Evolutionary conservation across 2,797 vertebrate species (phyloP).

Genomic region (Manis pentadactyla): DNA sequence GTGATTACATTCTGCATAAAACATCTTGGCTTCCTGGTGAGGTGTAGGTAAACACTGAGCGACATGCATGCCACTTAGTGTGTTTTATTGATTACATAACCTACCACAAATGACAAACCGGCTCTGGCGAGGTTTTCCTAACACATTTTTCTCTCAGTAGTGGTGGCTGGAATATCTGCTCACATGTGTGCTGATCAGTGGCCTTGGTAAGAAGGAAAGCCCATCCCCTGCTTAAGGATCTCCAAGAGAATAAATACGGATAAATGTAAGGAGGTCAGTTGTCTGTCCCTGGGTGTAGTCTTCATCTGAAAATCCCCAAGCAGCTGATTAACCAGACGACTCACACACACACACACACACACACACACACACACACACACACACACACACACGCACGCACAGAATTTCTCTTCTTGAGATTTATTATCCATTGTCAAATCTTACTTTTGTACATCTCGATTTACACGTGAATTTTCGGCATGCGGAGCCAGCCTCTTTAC

Average conservation of each 20-base stretch:
- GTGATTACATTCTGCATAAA: not conserved
- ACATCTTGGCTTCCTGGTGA: not conserved
- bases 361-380: not conserved
- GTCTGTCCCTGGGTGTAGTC: constrained; percentile 37
- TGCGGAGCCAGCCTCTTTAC: not conserved
- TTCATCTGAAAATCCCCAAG: constrained; percentile 59
- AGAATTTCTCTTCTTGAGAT: not conserved
- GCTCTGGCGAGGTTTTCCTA: not conserved
- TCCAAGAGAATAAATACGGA: constrained; percentile 23
- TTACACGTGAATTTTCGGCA: not conserved
- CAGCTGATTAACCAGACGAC: not conserved
- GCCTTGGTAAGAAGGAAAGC: constrained; percentile 7
- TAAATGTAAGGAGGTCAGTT: constrained; percentile 66
- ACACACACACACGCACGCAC: not conserved
- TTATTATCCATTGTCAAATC: not conserved
- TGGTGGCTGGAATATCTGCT: not conserved
- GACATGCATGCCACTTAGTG: not conserved
- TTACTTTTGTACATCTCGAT: not conserved
- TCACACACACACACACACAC: not conserved
- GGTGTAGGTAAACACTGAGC: not conserved
- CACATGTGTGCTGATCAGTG: not conserved
- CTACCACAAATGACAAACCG: constrained; percentile 49
- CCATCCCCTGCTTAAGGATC: not conserved
- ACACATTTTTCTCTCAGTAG: not conserved
- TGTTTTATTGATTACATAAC: constrained; percentile 51